phyloP scores from a whole-genome alignment of 1,140 invertebrate genomes.

The Rhagoletis zephyria region DNA sequence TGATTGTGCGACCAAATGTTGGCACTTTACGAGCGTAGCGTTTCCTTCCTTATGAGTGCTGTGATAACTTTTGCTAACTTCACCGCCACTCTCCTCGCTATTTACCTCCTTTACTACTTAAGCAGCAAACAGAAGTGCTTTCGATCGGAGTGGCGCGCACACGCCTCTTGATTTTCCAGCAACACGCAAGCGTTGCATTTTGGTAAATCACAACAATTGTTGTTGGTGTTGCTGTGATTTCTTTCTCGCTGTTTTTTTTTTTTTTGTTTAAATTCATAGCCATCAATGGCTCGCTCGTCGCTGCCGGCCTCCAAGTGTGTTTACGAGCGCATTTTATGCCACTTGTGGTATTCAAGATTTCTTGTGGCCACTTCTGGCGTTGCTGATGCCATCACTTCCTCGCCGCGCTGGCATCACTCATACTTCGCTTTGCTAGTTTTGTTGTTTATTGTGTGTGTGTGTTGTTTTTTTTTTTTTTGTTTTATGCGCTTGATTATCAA shows the following conservation, averaged over 20 bases:
- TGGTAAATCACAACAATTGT: conserved; percentile 28
- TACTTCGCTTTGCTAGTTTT: neutral
- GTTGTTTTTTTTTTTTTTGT: neutral
- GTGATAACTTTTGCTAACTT: neutral
- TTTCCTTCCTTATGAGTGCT: conserved; percentile 11
- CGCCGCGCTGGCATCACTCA: neutral
- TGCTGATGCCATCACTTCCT: neutral
- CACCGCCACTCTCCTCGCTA: neutral
- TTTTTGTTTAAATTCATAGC: conserved; percentile 1
- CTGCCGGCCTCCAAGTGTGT: conserved; percentile 39
- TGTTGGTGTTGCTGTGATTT: neutral
- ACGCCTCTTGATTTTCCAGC: conserved; percentile 9
- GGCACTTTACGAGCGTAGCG: conserved; percentile 13
- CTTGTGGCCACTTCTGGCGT: conserved; percentile 14
- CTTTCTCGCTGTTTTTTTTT: neutral
- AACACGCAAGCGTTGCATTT: neutral
- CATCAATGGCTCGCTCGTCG: conserved; percentile 1
- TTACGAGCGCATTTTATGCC: conserved; percentile 51
- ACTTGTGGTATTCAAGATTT: conserved; percentile 49
- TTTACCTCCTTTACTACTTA: neutral
- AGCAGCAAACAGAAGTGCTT: neutral
- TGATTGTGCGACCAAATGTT: conserved; percentile 38
- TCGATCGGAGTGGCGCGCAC: neutral
- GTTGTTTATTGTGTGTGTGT: neutral
- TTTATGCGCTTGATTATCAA: conserved; percentile 36